Evolutionary conservation across 2,888 invertebrate species (phyloP), one percentile per base, ranked within the genome.

Genomic region (Caenorhabditis sp.): DNA sequence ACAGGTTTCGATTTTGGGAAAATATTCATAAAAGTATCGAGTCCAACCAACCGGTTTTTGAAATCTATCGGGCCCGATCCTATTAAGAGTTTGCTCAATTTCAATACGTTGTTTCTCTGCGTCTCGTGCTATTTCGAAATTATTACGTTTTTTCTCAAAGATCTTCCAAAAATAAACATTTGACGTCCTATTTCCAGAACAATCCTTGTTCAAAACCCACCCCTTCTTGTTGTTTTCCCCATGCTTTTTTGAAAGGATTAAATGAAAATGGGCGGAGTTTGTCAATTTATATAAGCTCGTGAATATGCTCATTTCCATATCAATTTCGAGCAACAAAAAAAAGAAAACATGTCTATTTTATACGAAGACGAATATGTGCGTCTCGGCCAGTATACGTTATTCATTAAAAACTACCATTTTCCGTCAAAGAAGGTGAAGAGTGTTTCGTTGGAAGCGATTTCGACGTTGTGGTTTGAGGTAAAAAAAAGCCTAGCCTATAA

Each of bases 331-430:
- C 36, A 36, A 36, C 31, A 31, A 31, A 10, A 4, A 6, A 31
- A 49, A 49, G 49, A 3, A 49, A 8, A 19, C n/a, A 79, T 81
- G 77, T 66, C 73, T 49, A 50, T 63, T 54, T 66, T 78, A 12
- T 81, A 81, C 69, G 78, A 78, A 58, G 81, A 81, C 66, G 78
- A 78, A n/a, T 78, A 67, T 69, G 79, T 81, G 12, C 58, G 68
- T 17, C 70, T 81, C 26, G 77, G 72, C 17, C 72, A 79, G 21
- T 75, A 64, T 58, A 70, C 71, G 12, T 68, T 81, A 10, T 70
- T 75, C 54, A 49, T 81, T 57, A 70, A 77, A 55, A 80, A 81
- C 66, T 81, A 77, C 59, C 76, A 78, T 54, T 78, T 79, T 59
- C 81, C 81, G 17, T 74, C 59, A 24, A 77, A 79, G 51, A 76